Base-by-base conservation (phyloP, 2,113 vertebrate genomes). In the Anseranas semipalmata region DNA sequence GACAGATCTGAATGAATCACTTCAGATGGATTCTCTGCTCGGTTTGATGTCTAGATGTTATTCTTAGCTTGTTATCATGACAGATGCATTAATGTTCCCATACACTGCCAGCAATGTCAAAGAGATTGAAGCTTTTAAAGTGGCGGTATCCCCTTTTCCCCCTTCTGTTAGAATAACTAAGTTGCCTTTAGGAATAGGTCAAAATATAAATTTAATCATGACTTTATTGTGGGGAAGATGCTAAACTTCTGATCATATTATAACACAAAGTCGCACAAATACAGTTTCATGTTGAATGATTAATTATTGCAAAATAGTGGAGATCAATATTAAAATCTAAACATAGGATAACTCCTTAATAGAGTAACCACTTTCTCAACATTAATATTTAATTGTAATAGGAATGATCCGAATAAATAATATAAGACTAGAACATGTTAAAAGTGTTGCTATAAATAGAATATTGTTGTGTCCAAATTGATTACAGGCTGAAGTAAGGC, bases 51-150 rank as follows among this genome's bases (percentile, higher is more conserved):
- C 98, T 98, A 98, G 97, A 98, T 98, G 98, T 99, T 99, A 99
- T 99, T 99, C 98, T 98, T 98, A 98, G 99, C 98, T 99, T 99
- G 98, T 99, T 99, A 99, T 99, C 98, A 96, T 99, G 98, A 99
- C 98, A 99, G 98, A 99, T 98, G 98, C 98, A 98, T 99, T 99
- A 99, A 98, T 98, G 98, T 98, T 98, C 98, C 97, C 97, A 97
- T 98, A 98, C 97, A 98, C 98, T 98, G 98, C 98, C 97, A 98
- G 98, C 98, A 98, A 97, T 98, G 98, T 98, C 98, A 98, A 97
- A 98, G 98, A 98, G 97, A 98, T 97, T 95, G 96, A 98, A 97
- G 98, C 97, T 97, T 98, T 98, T 98, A 98, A 98, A 98, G 98
- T 97, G 97, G 96, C 92, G 80, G 95, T 92, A 97, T 97, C 96